These are phyloP conservation scores for Rhineura floridana DNA, from an alignment of 2,113 vertebrate species.

Conservation along the genomic window DNA sequence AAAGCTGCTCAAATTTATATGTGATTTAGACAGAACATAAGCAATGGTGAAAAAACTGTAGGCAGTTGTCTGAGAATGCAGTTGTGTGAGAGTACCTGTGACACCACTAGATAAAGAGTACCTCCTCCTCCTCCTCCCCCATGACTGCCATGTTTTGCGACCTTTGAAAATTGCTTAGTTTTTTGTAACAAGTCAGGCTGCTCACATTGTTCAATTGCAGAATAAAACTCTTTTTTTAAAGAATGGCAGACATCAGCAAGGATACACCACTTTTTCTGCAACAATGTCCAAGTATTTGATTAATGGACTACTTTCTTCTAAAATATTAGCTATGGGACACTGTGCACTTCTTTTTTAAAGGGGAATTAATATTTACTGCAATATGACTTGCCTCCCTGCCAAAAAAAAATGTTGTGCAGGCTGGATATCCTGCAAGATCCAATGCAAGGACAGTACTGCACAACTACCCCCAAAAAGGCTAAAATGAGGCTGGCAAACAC, in stretches of 20 bases:
- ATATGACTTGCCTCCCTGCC: not conserved
- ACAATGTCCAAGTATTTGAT: not conserved
- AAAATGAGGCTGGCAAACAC: not conserved
- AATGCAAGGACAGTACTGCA: not conserved
- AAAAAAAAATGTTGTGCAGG: no score
- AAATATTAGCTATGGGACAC: not conserved
- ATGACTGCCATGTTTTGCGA: not conserved
- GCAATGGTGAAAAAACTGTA: not conserved
- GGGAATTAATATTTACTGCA: not conserved
- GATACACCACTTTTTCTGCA: not conserved
- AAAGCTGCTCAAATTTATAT: not conserved
- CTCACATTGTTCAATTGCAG: not conserved
- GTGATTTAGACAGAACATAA: conserved; percentile 20
- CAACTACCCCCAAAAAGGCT: not conserved
- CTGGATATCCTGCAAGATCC: no score
- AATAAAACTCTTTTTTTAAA: not conserved
- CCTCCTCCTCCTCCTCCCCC: not conserved
- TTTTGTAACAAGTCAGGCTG: not conserved
- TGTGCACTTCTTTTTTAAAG: not conserved
- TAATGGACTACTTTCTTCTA: not conserved
- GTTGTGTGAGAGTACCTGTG: not conserved
- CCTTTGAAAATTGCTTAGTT: not conserved
- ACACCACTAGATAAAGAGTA: not conserved
- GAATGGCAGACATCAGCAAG: not conserved
- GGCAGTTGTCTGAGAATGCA: not conserved